Conservation (phyloP, 2,797 vertebrate species). For the Cryptoprocta ferox region DNA sequence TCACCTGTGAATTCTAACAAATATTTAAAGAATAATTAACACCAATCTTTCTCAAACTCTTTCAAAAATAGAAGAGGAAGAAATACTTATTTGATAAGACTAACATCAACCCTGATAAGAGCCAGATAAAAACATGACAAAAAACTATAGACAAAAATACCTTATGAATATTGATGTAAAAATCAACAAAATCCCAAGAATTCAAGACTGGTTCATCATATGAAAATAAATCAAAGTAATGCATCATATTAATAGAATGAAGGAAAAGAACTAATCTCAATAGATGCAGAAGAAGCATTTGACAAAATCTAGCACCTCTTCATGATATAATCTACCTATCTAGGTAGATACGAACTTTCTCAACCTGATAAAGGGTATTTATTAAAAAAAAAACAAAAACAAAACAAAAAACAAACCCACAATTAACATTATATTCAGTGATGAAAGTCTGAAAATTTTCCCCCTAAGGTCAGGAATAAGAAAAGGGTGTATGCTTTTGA, state of each 20-base stretch:
- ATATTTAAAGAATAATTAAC: not conserved
- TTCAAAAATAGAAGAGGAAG: not conserved
- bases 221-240: not conserved
- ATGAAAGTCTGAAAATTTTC: not conserved
- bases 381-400: not conserved
- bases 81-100: not conserved
- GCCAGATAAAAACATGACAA: not conserved
- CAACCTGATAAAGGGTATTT: not conserved
- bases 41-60: not conserved
- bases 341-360: not conserved
- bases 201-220: not conserved
- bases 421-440: not conserved
- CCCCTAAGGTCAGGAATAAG: not conserved
- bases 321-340: not conserved
- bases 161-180: not conserved
- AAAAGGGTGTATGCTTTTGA: not conserved
- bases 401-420: not conserved
- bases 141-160: not conserved
- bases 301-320: not conserved
- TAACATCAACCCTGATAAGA: not conserved
- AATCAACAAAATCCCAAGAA: not conserved
- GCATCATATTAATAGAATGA: not conserved
- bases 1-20: not conserved
- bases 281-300: not conserved
- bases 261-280: not conserved